phyloP scores from a whole-genome alignment of 1,140 invertebrate genomes.

The Chymomyza costata region DNA sequence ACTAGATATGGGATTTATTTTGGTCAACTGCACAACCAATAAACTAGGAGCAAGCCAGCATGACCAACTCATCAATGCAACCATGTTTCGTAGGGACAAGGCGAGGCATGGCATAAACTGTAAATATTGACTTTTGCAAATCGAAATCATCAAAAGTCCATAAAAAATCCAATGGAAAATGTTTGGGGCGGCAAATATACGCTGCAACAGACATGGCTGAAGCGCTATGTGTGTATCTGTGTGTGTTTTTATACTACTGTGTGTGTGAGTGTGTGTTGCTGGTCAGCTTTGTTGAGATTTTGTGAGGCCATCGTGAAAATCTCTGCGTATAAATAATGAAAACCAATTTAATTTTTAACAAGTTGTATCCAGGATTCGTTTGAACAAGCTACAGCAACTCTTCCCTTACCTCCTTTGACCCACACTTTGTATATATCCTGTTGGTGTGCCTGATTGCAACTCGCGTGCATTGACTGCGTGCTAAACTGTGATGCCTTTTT shows the following conservation, averaged over 20 bases:
- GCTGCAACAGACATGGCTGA: constrained; percentile 45
- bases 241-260: too few species aligned
- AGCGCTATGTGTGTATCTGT: constrained; percentile 1
- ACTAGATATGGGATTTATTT: constrained; percentile 68
- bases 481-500: background rate
- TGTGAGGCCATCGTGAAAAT: constrained; percentile 31
- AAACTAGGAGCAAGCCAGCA: constrained; percentile 45
- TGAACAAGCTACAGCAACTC: too few species aligned
- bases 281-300: too few species aligned
- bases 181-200: constrained; percentile 63
- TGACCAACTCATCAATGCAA: too few species aligned
- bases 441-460: too few species aligned
- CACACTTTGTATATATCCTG: too few species aligned
- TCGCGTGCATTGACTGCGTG: constrained; percentile 26
- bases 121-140: constrained; percentile 69
- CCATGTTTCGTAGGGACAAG: constrained; percentile 34
- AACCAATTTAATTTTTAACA: constrained; percentile 65
- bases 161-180: constrained; percentile 59
- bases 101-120: constrained; percentile 25
- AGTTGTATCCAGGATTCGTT: too few species aligned
- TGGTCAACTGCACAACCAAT: constrained; percentile 71
- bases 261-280: constrained; percentile 1
- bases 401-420: too few species aligned
- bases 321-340: constrained; percentile 67
- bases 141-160: constrained; percentile 70